A percentile compares a stretch with the other conserved stretches of the same genome.
These are phyloP conservation scores for Lophochroa leadbeateri DNA, from an alignment of 2,113 vertebrate genomes.

Conservation along the genomic window DNA sequence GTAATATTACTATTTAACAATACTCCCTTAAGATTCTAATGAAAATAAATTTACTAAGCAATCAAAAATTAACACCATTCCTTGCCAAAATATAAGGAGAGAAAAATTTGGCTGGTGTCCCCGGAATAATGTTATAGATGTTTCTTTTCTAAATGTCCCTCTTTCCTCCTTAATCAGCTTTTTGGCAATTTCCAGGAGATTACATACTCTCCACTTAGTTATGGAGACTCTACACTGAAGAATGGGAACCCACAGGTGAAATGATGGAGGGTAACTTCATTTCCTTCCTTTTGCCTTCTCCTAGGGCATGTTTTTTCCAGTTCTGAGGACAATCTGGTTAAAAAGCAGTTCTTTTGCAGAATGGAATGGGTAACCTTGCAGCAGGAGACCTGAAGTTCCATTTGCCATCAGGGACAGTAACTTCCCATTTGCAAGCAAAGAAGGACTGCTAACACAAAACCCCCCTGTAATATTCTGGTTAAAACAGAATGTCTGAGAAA, in stretches of 20 bases:
- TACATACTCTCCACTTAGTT: not conserved
- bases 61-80: not conserved
- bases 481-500: not conserved
- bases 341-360: not conserved
- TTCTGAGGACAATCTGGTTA: not conserved
- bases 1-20: constrained; percentile 2
- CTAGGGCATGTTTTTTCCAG: not conserved
- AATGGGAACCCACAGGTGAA: not conserved
- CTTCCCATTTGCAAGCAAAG: not conserved
- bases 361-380: not conserved
- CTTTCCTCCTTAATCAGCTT: not conserved
- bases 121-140: not conserved
- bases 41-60: not conserved
- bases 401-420: not conserved
- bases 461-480: not conserved
- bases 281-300: not conserved
- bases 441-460: not conserved
- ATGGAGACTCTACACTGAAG: not conserved
- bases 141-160: not conserved
- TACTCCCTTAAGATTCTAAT: not conserved
- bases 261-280: not conserved
- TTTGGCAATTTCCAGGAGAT: not conserved
- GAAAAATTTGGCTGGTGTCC: not conserved
- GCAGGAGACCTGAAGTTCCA: not conserved
- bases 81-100: not conserved